Base-by-base conservation (phyloP, 2,797 vertebrate species). In the Acipenser ruthenus region DNA sequence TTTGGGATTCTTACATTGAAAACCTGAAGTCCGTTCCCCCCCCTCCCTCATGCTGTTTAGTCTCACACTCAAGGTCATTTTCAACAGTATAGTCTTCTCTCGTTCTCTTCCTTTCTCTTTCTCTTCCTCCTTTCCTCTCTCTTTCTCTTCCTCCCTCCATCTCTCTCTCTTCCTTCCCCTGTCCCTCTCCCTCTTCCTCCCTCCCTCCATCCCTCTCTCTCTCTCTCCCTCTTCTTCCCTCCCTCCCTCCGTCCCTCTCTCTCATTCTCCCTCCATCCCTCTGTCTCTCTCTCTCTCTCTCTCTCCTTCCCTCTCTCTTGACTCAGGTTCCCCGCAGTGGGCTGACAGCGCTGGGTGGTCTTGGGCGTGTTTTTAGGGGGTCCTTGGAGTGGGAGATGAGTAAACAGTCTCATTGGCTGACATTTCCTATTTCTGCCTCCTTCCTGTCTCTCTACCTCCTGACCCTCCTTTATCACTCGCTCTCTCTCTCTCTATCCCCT, bases 101-200 rank as follows among this genome's bases (percentile, higher is more conserved):
- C 49, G 11, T 37, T 66, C 49, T 56, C 58, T 69, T 68, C 65
- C 70, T 68, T 12, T 8, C 10, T 3, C 4, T 37, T 37, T 66
- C 49, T 56, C 58, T 69, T 68, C 65, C 70, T 68, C 68, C 66
- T 63, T 37, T 67, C 68, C 67, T 62, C 69, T 49, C 62, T 63
- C 66, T 60, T 59, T 60, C 49, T 60, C 59, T 50, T 5, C 11
- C 13, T 58, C 2, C 11, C 13, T 58, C 2, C 23, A 2, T 37
- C 23, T 4, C 23, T 23, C n/a, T n/a, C n/a, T 12, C 49, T 15
- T 49, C 53, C 49, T 10, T 7, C 15, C 9, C 10, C 6, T 8
- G 23, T 53, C 49, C 64, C 49, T 60, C 58, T 60, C 59, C 51
- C 49, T 60, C 58, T 15, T 18, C 15, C 15, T 18, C n/a, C n/a